phyloP scores from a whole-genome alignment of 2,797 vertebrate genomes.

The Arnoldichthys spilopterus region DNA sequence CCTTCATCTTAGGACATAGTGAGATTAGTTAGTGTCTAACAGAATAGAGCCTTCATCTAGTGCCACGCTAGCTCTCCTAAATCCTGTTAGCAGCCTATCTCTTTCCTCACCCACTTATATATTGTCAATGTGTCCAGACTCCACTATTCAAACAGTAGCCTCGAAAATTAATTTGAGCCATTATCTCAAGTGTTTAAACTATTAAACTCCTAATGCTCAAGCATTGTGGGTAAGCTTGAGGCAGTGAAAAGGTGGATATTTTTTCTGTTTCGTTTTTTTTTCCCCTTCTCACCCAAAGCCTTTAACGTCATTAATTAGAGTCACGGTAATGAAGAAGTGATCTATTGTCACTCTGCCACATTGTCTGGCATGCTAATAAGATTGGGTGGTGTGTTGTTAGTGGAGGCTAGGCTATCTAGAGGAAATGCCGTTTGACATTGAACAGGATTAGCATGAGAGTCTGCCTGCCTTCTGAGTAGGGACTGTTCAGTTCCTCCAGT shows the following conservation, averaged over 20 bases:
- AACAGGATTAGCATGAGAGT: slow-evolving; percentile 67
- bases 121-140: slow-evolving; percentile 69
- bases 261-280: slow-evolving; percentile 40
- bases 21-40: slow-evolving; percentile 55
- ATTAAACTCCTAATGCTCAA: slow-evolving; percentile 66
- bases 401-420: slow-evolving; percentile 47
- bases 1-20: slow-evolving; percentile 50
- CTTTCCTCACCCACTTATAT: slow-evolving; percentile 64
- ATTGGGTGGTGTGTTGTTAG: slow-evolving; percentile 60
- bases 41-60: slow-evolving; percentile 34
- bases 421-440: slow-evolving; percentile 81
- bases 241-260: slow-evolving; percentile 56
- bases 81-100: slow-evolving; percentile 79
- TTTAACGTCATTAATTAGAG: slow-evolving; percentile 67
- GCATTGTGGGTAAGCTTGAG: slow-evolving; percentile 54
- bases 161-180: slow-evolving; percentile 81
- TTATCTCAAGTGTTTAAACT: slow-evolving; percentile 75
- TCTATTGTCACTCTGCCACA: slow-evolving; percentile 52
- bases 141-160: slow-evolving; percentile 70
- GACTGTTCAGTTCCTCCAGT: slow-evolving; percentile 44
- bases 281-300: slow-evolving; percentile 24
- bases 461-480: slow-evolving; percentile 40
- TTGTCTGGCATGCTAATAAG: slow-evolving; percentile 60
- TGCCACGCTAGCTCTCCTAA: slow-evolving; percentile 66
- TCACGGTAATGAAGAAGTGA: slow-evolving; percentile 60